Evolutionary conservation across 2,113 vertebrate genomes (phyloP), one percentile per base, ranked within the genome.

Genomic region (Cephalopholis sonnerati): DNA sequence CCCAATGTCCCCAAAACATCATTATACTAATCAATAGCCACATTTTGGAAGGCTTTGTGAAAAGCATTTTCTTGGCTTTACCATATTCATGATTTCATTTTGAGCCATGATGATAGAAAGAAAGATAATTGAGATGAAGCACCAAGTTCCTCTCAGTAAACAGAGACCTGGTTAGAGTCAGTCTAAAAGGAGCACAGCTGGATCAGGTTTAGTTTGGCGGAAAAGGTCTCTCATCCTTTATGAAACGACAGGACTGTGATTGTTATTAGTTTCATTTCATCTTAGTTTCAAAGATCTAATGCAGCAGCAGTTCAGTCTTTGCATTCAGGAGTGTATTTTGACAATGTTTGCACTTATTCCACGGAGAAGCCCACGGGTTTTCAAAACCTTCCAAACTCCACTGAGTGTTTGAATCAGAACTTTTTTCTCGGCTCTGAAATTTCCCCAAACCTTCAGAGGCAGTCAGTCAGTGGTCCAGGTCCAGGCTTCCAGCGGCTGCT

Each of bases 191-290:
- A 81, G 48, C 32, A 69, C 73, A 82, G 72, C 77, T 77, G 83
- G 71, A 78, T 53, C 39, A 32, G 78, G 50, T 79, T 67, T 58
- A 8, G 46, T 51, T 72, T 85, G 75, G 70, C 83, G 73, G 48
- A 7, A 46, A 25, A 0, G 1, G 0, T 2, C 16, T 41, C 54
- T 39, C 58, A 74, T 85, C 74, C 76, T 69, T 82, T 18, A 51
- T n/a, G 11, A 55, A 3, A 3, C 22, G 77, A 81, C 80, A 76
- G 24, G 22, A 51, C 59, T 48, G 61, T 11, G 36, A 36, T 57
- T 76, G 41, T 53, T 63, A 70, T 65, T 65, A 76, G 8, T 18
- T 59, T n/a, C 3, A 9, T 70, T 62, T n/a, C 3, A 9, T 70
- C 54, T 36, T 20, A 5, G 18, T 16, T n/a, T 44, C 36, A 9